Evolutionary conservation across 1,140 invertebrate genomes (phyloP).

Genomic region (Leptinotarsa undecemlineata): DNA sequence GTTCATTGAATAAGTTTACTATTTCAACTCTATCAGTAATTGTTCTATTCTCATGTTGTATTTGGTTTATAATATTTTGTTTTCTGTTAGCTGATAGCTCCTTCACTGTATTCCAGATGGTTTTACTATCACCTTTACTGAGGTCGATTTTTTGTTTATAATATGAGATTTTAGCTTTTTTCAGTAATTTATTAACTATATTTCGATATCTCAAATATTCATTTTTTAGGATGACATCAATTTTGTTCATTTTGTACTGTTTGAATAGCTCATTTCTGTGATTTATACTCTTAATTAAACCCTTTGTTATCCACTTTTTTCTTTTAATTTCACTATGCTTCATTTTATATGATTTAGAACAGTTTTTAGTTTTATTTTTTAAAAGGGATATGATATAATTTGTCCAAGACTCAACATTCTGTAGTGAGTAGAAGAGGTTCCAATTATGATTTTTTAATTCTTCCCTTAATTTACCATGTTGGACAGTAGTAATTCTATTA

Average conservation of each 20-base stretch:
- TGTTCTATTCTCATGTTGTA: constrained; percentile 8
- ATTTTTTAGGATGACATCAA: constrained; percentile 10
- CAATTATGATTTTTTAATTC: constrained; percentile 7
- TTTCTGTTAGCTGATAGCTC: not conserved
- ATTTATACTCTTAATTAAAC: constrained; percentile 16
- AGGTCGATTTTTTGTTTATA: constrained; percentile 8
- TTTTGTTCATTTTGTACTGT: constrained; percentile 11
- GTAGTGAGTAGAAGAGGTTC: not conserved
- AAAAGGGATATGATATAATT: not conserved
- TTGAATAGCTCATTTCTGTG: constrained; percentile 13
- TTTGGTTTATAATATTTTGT: constrained; percentile 13
- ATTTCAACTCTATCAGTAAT: constrained; percentile 10
- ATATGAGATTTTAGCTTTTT: constrained; percentile 11
- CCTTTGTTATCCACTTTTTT: constrained; percentile 9
- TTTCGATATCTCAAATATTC: not conserved
- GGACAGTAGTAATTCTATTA: constrained; percentile 1
- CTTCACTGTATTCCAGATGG: constrained; percentile 11
- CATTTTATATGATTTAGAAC: not conserved
- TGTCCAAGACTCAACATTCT: not conserved
- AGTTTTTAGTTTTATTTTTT: not conserved
- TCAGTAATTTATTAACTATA: not conserved
- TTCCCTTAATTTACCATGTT: not conserved
- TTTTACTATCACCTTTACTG: constrained; percentile 17
- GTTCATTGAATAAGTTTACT: constrained; percentile 14
- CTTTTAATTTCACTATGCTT: constrained; percentile 7